Conservation (phyloP, 2,797 vertebrate species). For the Myotis daubentonii region DNA sequence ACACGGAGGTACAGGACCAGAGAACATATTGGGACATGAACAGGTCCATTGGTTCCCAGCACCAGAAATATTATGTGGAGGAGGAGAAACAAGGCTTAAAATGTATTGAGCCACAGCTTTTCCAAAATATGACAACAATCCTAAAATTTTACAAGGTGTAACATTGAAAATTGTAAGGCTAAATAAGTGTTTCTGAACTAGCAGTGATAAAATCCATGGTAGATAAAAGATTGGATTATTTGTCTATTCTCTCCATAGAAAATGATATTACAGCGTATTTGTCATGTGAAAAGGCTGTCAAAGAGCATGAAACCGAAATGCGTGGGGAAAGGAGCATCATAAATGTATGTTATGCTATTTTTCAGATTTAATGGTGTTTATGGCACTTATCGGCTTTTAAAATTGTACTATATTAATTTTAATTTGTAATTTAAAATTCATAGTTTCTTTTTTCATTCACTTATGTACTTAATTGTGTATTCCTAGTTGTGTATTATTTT, state of each 20-base stretch:
- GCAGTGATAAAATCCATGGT: background rate
- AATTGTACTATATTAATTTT: background rate
- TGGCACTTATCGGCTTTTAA: background rate
- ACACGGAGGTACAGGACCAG: background rate
- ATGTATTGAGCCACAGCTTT: background rate
- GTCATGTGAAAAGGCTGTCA: background rate
- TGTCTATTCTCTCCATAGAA: background rate
- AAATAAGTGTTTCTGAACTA: background rate
- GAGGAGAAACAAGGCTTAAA: background rate
- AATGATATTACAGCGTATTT: background rate
- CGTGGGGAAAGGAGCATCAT: background rate
- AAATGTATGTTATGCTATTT: background rate
- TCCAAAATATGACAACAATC: background rate
- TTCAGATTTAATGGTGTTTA: background rate
- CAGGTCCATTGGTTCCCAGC: background rate
- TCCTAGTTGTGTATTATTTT: background rate
- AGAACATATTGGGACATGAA: background rate
- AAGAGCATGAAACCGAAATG: background rate
- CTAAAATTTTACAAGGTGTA: background rate
- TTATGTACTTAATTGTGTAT: background rate
- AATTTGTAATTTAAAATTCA: constrained; percentile 38
- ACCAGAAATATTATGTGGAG: background rate
- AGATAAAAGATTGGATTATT: background rate
- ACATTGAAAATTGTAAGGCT: background rate
- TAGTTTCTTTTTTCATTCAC: background rate